Conservation (phyloP, 1,140 invertebrate species). For the Phymorhynchus buccinoides region DNA sequence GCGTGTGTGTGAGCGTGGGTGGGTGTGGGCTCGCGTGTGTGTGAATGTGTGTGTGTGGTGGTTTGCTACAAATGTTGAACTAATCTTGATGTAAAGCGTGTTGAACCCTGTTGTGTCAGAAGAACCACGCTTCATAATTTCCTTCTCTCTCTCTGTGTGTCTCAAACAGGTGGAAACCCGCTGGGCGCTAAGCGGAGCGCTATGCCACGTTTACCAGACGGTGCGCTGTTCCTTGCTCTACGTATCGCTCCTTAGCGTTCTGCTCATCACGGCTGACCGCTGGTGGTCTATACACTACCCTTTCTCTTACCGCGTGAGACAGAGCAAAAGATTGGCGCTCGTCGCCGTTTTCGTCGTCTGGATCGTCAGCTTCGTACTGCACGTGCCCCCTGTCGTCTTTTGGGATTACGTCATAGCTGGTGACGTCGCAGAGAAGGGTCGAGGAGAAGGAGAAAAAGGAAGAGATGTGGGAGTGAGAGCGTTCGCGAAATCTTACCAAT, state of each 20-base stretch:
- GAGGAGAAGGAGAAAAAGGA: not conserved
- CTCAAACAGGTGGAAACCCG: conserved; percentile 30
- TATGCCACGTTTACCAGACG: conserved; percentile 58
- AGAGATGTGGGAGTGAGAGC: not conserved
- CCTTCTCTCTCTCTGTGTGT: not conserved
- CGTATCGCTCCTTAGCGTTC: conserved; percentile 64
- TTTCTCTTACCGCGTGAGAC: conserved; percentile 63
- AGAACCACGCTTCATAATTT: not conserved
- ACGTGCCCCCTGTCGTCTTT: conserved; percentile 56
- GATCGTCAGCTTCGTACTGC: conserved; percentile 57
- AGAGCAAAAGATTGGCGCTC: conserved; percentile 55
- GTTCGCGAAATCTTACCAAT: not conserved
- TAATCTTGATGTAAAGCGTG: not conserved
- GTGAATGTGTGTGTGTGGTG: not conserved
- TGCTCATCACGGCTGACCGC: conserved; percentile 64
- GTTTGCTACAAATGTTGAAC: not conserved
- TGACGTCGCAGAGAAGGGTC: not conserved
- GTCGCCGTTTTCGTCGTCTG: conserved; percentile 54
- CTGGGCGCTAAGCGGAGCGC: conserved; percentile 49
- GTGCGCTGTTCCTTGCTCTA: conserved; percentile 60
- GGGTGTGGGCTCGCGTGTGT: too few relatives aligned
- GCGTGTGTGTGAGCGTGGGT: not conserved
- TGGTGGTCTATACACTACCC: conserved; percentile 69
- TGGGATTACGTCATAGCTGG: conserved; percentile 50
- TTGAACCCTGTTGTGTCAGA: not conserved